Base-by-base conservation (phyloP, 1,140 invertebrate species). In the Drosophila bocqueti region DNA sequence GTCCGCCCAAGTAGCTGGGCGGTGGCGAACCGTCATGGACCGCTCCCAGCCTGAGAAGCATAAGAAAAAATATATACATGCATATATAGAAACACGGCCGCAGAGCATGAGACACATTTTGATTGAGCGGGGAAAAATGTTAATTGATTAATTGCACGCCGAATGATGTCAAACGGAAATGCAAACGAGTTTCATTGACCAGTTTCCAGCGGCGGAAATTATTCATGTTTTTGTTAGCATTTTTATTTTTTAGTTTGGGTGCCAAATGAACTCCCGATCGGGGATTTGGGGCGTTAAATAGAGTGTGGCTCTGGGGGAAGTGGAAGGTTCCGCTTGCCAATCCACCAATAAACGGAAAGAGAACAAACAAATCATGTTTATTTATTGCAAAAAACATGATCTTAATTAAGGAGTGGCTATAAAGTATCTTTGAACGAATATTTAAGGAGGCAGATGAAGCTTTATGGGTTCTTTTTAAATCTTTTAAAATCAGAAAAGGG, bases 11-110 rank as follows among this genome's bases (percentile, higher is more conserved):
- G 81, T 99, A 98, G 57, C 97, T 98, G 3, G 98, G 98, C 49
- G 98, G 97, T 18, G 98, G 97, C 71, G 97, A 98, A 49, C 98
- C 98, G 91, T 99, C 98, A 92, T 99, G 98, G 8, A 99, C 98
- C 79, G 97, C 98, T 60, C 98, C 98, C 90, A 98, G 93, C 93
- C 97, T 98, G 83, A 26, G 92, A 93, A 93, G 71, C 62, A 24
- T 24, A 18, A 54, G 26, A 21, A 58, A 24, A 18, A 2, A 21
- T 29, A 29, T 1, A 34, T 24, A 24, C 24, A 18, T 2, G n/a
- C 5, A 29, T 1, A 31, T 31, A 50, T 31, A 40, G 16, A 57
- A 46, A 34, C n/a, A 24, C 21, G 21, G 5, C 2, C 31, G 29
- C 18, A n/a, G 58, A 58, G 57, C 42, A 75, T 49, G 38, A 52